Evolutionary conservation across 2,113 vertebrate species (phyloP), one percentile per base, ranked within the genome.

Genomic region (Phainopepla nitens): DNA sequence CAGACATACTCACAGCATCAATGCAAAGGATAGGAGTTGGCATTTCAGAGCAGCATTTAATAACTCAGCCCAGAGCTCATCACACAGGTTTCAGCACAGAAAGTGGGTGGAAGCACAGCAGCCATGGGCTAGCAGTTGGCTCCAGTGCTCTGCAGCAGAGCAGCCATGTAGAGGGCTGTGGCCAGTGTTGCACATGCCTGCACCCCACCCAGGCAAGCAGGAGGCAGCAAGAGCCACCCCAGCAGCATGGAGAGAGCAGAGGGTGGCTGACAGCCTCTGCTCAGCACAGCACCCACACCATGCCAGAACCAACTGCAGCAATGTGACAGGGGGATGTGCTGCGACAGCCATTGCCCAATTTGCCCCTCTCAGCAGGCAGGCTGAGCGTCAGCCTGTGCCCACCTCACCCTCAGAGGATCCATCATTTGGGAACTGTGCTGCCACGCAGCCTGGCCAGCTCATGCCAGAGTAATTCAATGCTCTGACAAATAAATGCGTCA

Each of bases 281-380:
- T 92, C 54, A 71, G 76, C 7, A 0, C 64, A 29, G 79, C 81
- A 56, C 42, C 35, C 51, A 3, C 64, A 3, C 61, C 68, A 8
- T 0, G 6, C 45, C 3, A 53, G 81, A 60, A 29, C 13, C 3
- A 1, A 28, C 61, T 0, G 0, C 51, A 45, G 78, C 35, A 33
- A 35, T 1, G 10, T 7, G 0, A 45, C 1, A 3, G 20, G 0
- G 2, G 27, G 80, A 71, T 1, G 0, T 22, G 60, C 47, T 47
- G 54, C 2, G 2, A 54, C 35, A 49, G 42, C 35, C 35, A 71
- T 23, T 66, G 33, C 72, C 27, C 56, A 24, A 6, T 15, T 1
- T 25, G 9, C 24, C 44, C 62, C 39, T 50, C 24, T 5, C 33
- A 65, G 82, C 25, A 51, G 70, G 57, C 61, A 50, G 76, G 41